Percentiles rank a stretch among this genome's conserved stretches.
Evolutionary conservation across 2,888 invertebrate species (phyloP).

Genomic region (Euzetes globulus): DNA sequence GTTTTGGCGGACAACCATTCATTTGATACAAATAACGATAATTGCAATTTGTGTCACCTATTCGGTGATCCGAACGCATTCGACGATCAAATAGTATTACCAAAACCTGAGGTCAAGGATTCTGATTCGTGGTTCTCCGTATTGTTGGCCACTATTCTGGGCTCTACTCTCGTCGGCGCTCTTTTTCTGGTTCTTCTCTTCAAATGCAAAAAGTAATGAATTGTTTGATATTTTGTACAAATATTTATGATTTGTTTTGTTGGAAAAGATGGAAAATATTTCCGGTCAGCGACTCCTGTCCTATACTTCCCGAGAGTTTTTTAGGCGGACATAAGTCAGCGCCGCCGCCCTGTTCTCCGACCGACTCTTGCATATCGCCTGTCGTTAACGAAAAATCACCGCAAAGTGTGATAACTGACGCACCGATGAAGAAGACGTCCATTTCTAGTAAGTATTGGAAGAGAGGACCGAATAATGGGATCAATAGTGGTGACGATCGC

Average conservation of each 20-base stretch:
- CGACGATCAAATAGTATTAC: constrained; percentile 7
- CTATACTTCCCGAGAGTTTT: constrained; percentile 33
- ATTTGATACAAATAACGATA: not conserved
- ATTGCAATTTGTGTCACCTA: constrained; percentile 35
- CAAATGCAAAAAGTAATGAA: constrained; percentile 72
- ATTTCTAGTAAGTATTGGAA: constrained; percentile 39
- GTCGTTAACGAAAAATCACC: constrained; percentile 38
- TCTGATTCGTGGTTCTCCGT: constrained; percentile 71
- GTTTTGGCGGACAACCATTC: constrained; percentile 43
- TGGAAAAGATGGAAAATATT: constrained; percentile 36
- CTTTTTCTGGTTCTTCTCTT: constrained; percentile 67
- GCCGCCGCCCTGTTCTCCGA: constrained; percentile 31
- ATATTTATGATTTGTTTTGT: not conserved
- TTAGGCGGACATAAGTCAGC: constrained; percentile 35
- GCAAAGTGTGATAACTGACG: constrained; percentile 37
- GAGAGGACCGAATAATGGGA: constrained; percentile 9
- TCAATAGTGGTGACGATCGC: constrained; percentile 13
- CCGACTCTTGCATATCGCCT: constrained; percentile 35
- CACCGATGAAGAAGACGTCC: constrained; percentile 36
- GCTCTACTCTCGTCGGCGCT: constrained; percentile 68
- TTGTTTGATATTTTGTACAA: not conserved
- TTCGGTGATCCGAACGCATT: constrained; percentile 22
- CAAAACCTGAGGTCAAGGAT: constrained; percentile 18
- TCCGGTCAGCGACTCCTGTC: constrained; percentile 36
- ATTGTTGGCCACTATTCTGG: constrained; percentile 68